Conservation (phyloP, 2,113 vertebrate species). For the Microtus montanus region DNA sequence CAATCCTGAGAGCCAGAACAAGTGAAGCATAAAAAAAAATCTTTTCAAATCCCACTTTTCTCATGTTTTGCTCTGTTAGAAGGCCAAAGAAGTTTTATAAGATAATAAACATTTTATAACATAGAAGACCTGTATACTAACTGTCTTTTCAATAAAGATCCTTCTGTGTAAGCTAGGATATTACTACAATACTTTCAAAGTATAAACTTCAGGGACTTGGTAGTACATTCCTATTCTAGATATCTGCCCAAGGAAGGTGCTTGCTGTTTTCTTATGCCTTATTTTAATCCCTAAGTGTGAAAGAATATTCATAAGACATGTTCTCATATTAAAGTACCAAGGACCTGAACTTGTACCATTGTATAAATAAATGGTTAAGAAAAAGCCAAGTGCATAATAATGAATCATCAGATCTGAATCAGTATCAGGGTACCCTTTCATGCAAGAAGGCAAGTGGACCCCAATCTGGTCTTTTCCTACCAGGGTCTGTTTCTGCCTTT, state of each 20-base stretch:
- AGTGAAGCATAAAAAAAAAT: not conserved
- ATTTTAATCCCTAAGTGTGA: not conserved
- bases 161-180: not conserved
- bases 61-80: not conserved
- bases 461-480: not conserved
- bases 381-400: not conserved
- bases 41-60: slow-evolving; percentile 4
- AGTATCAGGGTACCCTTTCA: not conserved
- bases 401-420: not conserved
- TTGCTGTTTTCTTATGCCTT: not conserved
- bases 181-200: slow-evolving; percentile 20
- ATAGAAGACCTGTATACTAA: not conserved
- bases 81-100: not conserved
- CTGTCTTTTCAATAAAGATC: not conserved
- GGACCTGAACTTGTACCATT: not conserved
- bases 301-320: not conserved
- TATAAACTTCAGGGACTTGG: not conserved
- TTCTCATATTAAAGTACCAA: slow-evolving; percentile 39
- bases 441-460: not conserved
- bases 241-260: not conserved
- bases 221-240: not conserved
- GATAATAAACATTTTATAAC: slow-evolving; percentile 9
- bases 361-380: not conserved
- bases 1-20: not conserved
- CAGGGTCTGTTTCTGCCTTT: not conserved